Base-by-base conservation (phyloP, 2,113 vertebrate species). In the Psittacula cyanocephala region DNA sequence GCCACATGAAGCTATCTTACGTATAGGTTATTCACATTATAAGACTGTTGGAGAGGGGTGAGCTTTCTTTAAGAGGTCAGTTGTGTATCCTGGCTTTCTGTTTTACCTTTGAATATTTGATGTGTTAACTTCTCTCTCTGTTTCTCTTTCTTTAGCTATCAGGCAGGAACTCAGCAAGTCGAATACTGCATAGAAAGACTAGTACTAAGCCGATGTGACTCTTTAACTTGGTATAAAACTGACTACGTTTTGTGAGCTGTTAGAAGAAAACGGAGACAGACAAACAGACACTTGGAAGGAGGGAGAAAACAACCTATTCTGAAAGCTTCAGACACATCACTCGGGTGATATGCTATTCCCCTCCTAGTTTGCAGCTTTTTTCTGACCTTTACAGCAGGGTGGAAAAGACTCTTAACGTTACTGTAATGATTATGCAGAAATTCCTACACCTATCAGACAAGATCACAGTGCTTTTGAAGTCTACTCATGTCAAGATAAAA, bases 141-240 rank as follows among this genome's bases (percentile, higher is more conserved):
- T 64, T 22, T 50, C 15, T 74, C 39, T 76, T 59, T 84, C 46
- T 86, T 57, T 93, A 99, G 99, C 99, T 88, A 99, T 99, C 98
- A 98, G 99, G 96, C 99, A 99, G 98, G 99, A 99, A 93, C 98
- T 99, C 97, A 99, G 98, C 96, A 99, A 98, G 97, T 99, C 99
- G 55, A 99, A 98, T 97, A 99, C 98, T 62, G 98, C 99, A 37
- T 99, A 99, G 98, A 98, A 93, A 95, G 96, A 97, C 95, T 95
- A 94, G 89, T 72, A 78, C 94, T 96, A 94, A 97, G 89, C 93
- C 44, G 94, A 96, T 89, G 93, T 96, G 97, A 97, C 98, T 97
- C 96, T 88, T 97, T 96, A 98, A 97, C 97, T 97, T 96, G 95
- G 97, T 96, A 97, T 97, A 97, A 94, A 96, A 97, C 97, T 97